Base-by-base conservation (phyloP, 1,140 invertebrate species). In the Solenopsis fugax region DNA sequence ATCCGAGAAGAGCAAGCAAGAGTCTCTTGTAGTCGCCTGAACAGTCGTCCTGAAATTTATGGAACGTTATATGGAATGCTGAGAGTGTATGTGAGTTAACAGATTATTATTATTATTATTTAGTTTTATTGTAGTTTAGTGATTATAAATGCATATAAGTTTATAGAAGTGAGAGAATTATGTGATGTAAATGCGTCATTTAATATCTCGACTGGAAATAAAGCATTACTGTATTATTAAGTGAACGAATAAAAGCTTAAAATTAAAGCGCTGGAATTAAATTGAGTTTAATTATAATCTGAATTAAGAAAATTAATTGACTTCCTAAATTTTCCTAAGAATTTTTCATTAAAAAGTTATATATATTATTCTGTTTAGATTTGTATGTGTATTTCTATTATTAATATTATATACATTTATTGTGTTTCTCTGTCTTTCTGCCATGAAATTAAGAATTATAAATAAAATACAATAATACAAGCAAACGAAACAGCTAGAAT, bases 1-100 rank as follows among this genome's bases (percentile, higher is more conserved):
- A 97, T 96, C 97, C 97, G 95, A 98, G 96, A 95, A 99, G 96
- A 92, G 97, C 96, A 96, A 98, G 96, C 94, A 99, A 97, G 92
- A 98, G 96, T 96, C 97, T 97, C 96, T 98, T 98, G 97, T 98
- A 98, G 96, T 99, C 98, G 91, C 98, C 98, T 92, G 98, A 98
- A 88, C 98, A 98, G 96, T 99, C 98, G 91, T 96, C 97, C 97
- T 98, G 97, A 93, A 98, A 95, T 93, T 90, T 85, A 94, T 93
- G 88, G 92, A 91, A 87, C 88, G 93, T 94, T 93, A 89, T 93
- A 90, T 69, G 67, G 56, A 45, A 34, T 75, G 52, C 34, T 81
- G 21, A 77, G 34, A 41, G 60, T 21, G 12, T 29, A 24, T 41
- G 48, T 5, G 50, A 58, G 77, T 86, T 86, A 71, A 60, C 1